These are phyloP conservation scores for Nibea coibor DNA, from an alignment of 2,113 vertebrate genomes.

Conservation along the genomic window DNA sequence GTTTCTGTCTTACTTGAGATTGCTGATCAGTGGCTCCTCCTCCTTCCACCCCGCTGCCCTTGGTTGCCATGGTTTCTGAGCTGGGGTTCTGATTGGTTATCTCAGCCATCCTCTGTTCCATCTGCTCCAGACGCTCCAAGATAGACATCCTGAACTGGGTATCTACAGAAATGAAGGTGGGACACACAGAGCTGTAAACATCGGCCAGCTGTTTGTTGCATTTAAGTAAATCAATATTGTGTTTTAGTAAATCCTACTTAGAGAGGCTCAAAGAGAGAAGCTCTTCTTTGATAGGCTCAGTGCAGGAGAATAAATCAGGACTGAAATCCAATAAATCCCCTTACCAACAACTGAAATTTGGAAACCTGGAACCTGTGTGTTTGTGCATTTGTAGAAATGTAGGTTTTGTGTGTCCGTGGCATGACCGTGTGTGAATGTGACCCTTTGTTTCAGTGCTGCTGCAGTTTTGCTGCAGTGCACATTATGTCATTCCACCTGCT, in stretches of 20 bases:
- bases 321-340: slow-evolving; percentile 31
- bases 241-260: slow-evolving; percentile 40
- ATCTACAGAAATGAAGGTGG: slow-evolving; percentile 82
- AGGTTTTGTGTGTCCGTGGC: slow-evolving; percentile 26
- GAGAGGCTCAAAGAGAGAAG: slow-evolving; percentile 33
- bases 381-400: neutral
- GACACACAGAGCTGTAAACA: slow-evolving; percentile 26
- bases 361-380: neutral
- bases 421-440: slow-evolving; percentile 56
- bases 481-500: slow-evolving; percentile 85
- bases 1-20: slow-evolving; percentile 87
- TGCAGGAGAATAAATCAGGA: slow-evolving; percentile 9
- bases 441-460: slow-evolving; percentile 76
- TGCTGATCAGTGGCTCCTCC: slow-evolving; percentile 83
- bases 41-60: slow-evolving; percentile 79
- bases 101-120: slow-evolving; percentile 98
- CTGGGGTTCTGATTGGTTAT: slow-evolving; percentile 95
- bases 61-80: slow-evolving; percentile 86
- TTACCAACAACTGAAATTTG: slow-evolving; percentile 19
- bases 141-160: slow-evolving; percentile 99
- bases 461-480: slow-evolving; percentile 84
- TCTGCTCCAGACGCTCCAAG: slow-evolving; percentile 97
- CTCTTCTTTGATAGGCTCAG: slow-evolving; percentile 15
- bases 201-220: slow-evolving; percentile 4
- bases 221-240: slow-evolving; percentile 36